These are phyloP conservation scores for Drosophila pruinosa DNA, from an alignment of 1,140 invertebrate genomes.

Conservation along the genomic window DNA sequence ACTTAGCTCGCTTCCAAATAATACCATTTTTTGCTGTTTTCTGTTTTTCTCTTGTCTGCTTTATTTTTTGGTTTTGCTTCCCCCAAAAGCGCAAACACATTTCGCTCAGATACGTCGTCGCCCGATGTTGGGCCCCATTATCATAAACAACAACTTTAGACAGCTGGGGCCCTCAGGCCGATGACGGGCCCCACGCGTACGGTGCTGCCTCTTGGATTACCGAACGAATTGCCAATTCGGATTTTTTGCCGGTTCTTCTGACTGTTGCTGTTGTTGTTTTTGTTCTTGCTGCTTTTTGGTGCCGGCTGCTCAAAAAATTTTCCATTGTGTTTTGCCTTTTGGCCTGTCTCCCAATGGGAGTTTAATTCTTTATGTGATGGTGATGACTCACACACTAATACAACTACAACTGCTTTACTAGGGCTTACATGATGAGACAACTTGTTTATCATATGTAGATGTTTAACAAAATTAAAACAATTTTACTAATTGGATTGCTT, in stretches of 20 bases:
- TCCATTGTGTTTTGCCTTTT: constrained; percentile 51
- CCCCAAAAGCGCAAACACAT: constrained; percentile 53
- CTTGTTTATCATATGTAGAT: constrained; percentile 15
- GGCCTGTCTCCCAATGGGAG: constrained; percentile 11
- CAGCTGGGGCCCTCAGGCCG: constrained; percentile 52
- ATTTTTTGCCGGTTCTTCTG: constrained; percentile 17
- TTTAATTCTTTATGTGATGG: constrained; percentile 29
- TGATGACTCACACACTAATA: constrained; percentile 23
- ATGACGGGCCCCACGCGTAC: constrained; percentile 35
- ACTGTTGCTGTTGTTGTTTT: neutral
- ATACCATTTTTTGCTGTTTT: constrained; percentile 51
- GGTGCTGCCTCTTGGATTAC: constrained; percentile 59
- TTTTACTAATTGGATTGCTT: too few relatives aligned
- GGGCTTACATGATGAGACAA: constrained; percentile 23
- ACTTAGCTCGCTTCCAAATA: constrained; percentile 56
- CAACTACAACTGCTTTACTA: neutral
- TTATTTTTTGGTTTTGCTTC: constrained; percentile 11
- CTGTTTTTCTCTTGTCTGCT: constrained; percentile 7
- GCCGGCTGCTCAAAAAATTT: constrained; percentile 42
- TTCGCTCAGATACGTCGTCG: constrained; percentile 50
- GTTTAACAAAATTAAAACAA: neutral
- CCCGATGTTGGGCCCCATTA: constrained; percentile 50
- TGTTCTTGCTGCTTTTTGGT: constrained; percentile 10
- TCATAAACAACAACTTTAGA: constrained; percentile 79
- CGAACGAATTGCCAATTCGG: constrained; percentile 64